Percentiles rank a stretch among this genome's conserved stretches.
Evolutionary conservation across 2,888 invertebrate species (phyloP).

Genomic region (Philopedon plagiatum): DNA sequence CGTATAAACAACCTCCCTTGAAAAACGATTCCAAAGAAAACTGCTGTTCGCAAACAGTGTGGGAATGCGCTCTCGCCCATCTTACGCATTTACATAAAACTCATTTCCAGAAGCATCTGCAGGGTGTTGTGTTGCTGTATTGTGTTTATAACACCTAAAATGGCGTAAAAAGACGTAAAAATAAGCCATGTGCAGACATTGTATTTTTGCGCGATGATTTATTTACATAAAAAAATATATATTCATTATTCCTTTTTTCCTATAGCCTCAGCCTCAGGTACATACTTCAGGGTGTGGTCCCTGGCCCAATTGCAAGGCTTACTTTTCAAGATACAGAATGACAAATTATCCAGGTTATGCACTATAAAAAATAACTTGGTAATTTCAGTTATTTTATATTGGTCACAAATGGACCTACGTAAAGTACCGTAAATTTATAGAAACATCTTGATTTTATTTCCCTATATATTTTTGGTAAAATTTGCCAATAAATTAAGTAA

Average conservation of each 20-base stretch:
- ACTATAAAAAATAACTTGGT: no score
- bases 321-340: no score
- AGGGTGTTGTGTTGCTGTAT: conserved; percentile 28
- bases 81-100: conserved; percentile 43
- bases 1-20: conserved; percentile 5
- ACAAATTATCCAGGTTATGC: no score
- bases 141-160: conserved; percentile 39
- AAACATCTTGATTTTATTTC: no score
- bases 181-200: conserved; percentile 19
- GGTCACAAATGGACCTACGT: no score
- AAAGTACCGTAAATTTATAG: no score
- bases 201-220: conserved; percentile 16
- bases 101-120: conserved; percentile 41
- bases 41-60: conserved; percentile 23
- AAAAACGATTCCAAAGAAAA: conserved; percentile 13
- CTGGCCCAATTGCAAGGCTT: no score
- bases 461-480: no score
- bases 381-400: no score
- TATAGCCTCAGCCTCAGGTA: no score
- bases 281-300: no score
- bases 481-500: no score
- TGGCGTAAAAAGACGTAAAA: conserved; percentile 25
- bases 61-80: conserved; percentile 23
- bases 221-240: conserved; percentile 10
- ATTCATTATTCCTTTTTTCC: neutral